phyloP scores from a whole-genome alignment of 2,888 invertebrate species.

The Hypsopygia costalis region DNA sequence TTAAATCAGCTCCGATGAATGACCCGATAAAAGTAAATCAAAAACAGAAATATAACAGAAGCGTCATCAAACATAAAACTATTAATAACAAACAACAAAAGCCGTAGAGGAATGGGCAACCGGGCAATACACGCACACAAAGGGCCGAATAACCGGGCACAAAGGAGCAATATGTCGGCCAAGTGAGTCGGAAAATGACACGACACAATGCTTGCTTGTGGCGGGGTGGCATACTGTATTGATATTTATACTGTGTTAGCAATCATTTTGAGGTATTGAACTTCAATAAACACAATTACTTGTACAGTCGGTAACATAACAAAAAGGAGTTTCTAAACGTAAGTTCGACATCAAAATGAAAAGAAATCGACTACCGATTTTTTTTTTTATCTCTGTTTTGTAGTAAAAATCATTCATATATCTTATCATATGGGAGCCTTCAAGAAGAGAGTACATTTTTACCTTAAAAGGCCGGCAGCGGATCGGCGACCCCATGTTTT shows the following conservation, averaged over 20 bases:
- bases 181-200: constrained; percentile 66
- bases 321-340: no score
- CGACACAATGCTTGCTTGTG: constrained; percentile 43
- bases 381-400: no score
- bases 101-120: constrained; percentile 26
- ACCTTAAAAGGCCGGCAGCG: no score
- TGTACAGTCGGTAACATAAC: no score
- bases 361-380: no score
- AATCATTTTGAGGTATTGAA: not conserved
- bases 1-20: no score
- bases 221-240: constrained; percentile 3
- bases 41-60: constrained; percentile 5
- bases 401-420: no score
- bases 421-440: no score
- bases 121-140: constrained; percentile 27
- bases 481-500: no score
- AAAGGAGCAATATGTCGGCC: constrained; percentile 47
- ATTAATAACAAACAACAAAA: constrained; percentile 17
- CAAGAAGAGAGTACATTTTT: no score
- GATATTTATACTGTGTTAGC: not conserved
- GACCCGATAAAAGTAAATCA: constrained; percentile 6
- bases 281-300: no score
- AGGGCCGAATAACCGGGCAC: constrained; percentile 32
- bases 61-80: constrained; percentile 17
- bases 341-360: no score